Conservation (phyloP, 2,888 invertebrate species). For the Stegophylla sp. region DNA sequence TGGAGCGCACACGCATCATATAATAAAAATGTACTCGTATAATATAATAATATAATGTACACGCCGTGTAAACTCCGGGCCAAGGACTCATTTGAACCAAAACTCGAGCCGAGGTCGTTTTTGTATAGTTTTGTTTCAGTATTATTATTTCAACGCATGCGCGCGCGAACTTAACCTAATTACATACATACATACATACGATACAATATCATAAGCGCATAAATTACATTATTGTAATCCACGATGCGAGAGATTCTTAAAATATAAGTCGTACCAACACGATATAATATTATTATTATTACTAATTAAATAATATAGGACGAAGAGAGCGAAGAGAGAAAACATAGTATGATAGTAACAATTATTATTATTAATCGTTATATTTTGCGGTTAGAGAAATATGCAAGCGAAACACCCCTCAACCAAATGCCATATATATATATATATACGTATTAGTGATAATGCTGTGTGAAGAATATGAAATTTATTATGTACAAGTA, state of each 20-base stretch:
- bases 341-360: neutral
- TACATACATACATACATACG: slow-evolving; percentile 10
- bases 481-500: too few species aligned
- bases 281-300: too few species aligned
- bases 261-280: neutral
- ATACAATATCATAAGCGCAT: neutral
- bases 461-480: neutral
- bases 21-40: neutral
- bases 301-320: too few species aligned
- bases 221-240: neutral
- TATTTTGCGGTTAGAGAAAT: neutral
- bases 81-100: slow-evolving; percentile 54
- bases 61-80: slow-evolving; percentile 32
- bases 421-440: slow-evolving; percentile 49
- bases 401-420: slow-evolving; percentile 57
- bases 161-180: slow-evolving; percentile 51
- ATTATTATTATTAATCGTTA: neutral
- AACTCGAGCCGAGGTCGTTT: slow-evolving; percentile 54
- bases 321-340: neutral
- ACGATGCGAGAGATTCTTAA: neutral
- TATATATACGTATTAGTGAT: neutral
- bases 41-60: neutral
- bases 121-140: slow-evolving; percentile 1
- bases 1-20: neutral
- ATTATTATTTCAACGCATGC: slow-evolving; percentile 3